These are phyloP conservation scores for Huso huso DNA, from an alignment of 2,797 vertebrate genomes.

Conservation along the genomic window DNA sequence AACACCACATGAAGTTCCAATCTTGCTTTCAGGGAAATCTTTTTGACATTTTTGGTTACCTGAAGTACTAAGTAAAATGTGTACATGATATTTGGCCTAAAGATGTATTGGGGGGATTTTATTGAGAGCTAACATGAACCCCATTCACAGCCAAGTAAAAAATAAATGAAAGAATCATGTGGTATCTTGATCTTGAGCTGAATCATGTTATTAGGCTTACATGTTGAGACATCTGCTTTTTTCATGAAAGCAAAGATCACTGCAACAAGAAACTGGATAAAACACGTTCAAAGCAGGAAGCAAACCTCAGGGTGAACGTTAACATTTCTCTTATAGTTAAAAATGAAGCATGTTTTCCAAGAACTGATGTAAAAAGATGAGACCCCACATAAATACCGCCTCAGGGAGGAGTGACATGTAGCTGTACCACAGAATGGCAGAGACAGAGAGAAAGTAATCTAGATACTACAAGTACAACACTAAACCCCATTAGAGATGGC, in stretches of 20 bases:
- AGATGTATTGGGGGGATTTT: too few species aligned
- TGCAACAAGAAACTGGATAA: background rate
- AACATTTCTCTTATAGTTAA: background rate
- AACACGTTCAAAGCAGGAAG: background rate
- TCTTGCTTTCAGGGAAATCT: too few species aligned
- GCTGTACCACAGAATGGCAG: background rate
- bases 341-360: constrained; percentile 8
- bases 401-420: background rate
- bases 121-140: too few species aligned
- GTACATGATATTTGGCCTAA: too few species aligned
- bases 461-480: background rate
- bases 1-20: too few species aligned
- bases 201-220: too few species aligned
- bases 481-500: background rate
- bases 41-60: too few species aligned
- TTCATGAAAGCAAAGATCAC: background rate
- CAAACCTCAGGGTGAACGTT: background rate
- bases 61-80: too few species aligned
- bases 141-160: too few species aligned
- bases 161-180: too few species aligned
- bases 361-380: constrained; percentile 1
- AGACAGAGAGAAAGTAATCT: background rate
- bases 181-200: too few species aligned
- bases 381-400: background rate
- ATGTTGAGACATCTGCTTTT: too few species aligned